phyloP scores from a whole-genome alignment of 2,888 invertebrate species.

The Phanerotoma sp. region DNA sequence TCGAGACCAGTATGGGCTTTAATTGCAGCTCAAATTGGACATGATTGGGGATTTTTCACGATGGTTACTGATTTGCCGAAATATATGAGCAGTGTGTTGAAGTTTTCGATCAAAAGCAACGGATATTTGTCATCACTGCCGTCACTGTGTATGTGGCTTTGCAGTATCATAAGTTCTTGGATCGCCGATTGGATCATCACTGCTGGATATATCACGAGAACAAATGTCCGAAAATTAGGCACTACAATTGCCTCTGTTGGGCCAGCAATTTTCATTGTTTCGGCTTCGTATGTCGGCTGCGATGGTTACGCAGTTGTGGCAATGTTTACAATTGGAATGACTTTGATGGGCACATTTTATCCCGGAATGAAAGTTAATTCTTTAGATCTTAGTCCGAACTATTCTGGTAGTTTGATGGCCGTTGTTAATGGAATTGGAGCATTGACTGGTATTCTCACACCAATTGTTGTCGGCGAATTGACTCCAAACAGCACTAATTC shows the following conservation, averaged over 20 bases:
- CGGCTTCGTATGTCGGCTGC: constrained; percentile 59
- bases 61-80: constrained; percentile 55
- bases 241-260: constrained; percentile 59
- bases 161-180: constrained; percentile 52
- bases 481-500: constrained; percentile 55
- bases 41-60: constrained; percentile 56
- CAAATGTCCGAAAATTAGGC: constrained; percentile 57
- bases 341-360: constrained; percentile 59
- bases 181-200: constrained; percentile 56
- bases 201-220: constrained; percentile 49
- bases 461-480: constrained; percentile 67
- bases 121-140: constrained; percentile 57
- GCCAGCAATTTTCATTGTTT: constrained; percentile 58
- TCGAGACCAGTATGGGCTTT: constrained; percentile 74
- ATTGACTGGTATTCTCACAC: constrained; percentile 70
- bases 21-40: constrained; percentile 63
- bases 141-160: constrained; percentile 58
- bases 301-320: constrained; percentile 52
- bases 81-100: constrained; percentile 57
- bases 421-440: constrained; percentile 67
- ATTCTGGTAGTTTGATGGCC: constrained; percentile 59
- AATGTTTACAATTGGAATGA: constrained; percentile 58
- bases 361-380: constrained; percentile 60
- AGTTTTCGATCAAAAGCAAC: constrained; percentile 56
- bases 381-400: constrained; percentile 59